These are phyloP conservation scores for Pedicia rivosa DNA, from an alignment of 2,888 invertebrate species.

Conservation along the genomic window DNA sequence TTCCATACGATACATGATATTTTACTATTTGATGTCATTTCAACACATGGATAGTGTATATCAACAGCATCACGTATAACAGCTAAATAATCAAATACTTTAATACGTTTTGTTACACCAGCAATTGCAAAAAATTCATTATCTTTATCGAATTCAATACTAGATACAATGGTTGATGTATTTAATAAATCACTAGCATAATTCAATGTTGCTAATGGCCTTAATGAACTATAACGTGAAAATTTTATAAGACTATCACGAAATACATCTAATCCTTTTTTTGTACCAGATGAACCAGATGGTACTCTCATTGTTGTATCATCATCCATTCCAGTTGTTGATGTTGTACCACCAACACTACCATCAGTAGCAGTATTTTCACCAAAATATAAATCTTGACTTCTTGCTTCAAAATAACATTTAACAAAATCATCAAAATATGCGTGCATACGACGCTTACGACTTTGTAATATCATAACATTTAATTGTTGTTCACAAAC, in stretches of 20 bases:
- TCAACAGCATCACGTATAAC: slow-evolving; percentile 76
- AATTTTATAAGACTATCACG: slow-evolving; percentile 75
- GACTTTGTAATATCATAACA: slow-evolving; percentile 40
- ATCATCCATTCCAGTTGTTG: slow-evolving; percentile 14
- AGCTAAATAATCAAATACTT: slow-evolving; percentile 78
- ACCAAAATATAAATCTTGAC: slow-evolving; percentile 49
- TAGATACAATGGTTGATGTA: slow-evolving; percentile 72
- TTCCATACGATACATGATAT: slow-evolving; percentile 93
- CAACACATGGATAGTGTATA: slow-evolving; percentile 81
- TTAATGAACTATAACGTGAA: slow-evolving; percentile 59
- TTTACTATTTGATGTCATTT: slow-evolving; percentile 84
- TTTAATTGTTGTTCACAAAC: slow-evolving; percentile 1
- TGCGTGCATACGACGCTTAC: slow-evolving; percentile 60
- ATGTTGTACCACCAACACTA: slow-evolving; percentile 13
- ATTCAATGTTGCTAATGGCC: slow-evolving; percentile 71
- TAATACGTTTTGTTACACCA: slow-evolving; percentile 86
- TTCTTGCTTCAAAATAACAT: slow-evolving; percentile 66
- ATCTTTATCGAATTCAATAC: slow-evolving; percentile 93
- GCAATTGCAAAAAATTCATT: slow-evolving; percentile 92
- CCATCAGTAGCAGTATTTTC: slow-evolving; percentile 18
- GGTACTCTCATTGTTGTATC: slow-evolving; percentile 17
- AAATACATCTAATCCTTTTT: slow-evolving; percentile 53
- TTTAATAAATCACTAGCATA: slow-evolving; percentile 82
- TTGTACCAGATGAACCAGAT: slow-evolving; percentile 3
- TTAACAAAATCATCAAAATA: slow-evolving; percentile 83